Conservation (phyloP, 2,888 invertebrate genomes). For the Harpagoxenus sublaevis region DNA sequence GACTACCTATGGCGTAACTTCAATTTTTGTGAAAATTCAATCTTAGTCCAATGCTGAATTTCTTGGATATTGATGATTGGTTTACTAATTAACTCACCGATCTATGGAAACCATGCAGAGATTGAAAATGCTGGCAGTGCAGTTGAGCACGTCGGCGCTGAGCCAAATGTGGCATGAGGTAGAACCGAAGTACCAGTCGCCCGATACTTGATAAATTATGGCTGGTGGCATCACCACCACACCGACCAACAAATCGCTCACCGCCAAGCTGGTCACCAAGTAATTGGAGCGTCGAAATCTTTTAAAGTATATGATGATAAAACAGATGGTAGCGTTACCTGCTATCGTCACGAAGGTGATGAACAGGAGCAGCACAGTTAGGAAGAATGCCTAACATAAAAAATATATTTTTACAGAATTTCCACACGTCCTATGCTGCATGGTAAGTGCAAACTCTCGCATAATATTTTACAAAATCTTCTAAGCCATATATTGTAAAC, state of each 20-base stretch:
- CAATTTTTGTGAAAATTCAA: not conserved
- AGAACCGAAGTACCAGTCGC: conserved; percentile 97
- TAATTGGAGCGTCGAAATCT: conserved; percentile 88
- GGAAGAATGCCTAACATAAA: conserved; percentile 1
- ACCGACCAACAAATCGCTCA: conserved; percentile 98
- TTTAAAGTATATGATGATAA: conserved; percentile 27
- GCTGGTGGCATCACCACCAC: conserved; percentile 99
- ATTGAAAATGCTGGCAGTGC: conserved; percentile 99
- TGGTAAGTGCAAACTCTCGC: not conserved
- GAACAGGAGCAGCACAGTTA: conserved; percentile 88
- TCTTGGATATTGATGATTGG: not conserved
- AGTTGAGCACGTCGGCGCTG: conserved; percentile 98
- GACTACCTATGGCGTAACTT: not conserved
- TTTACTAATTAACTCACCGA: conserved; percentile 83
- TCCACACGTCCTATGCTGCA: no score
- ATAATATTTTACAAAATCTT: not conserved
- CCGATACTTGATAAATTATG: conserved; percentile 96
- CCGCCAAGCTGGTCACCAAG: conserved; percentile 96
- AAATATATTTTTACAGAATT: not conserved
- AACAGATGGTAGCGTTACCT: conserved; percentile 88
- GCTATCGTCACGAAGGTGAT: conserved; percentile 94
- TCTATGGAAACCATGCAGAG: conserved; percentile 99
- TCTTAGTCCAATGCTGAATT: not conserved
- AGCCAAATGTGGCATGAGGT: conserved; percentile 98
- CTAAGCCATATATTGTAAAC: no score